Evolutionary conservation across 2,888 invertebrate genomes (phyloP).

Genomic region (Cosmia pyralina): DNA sequence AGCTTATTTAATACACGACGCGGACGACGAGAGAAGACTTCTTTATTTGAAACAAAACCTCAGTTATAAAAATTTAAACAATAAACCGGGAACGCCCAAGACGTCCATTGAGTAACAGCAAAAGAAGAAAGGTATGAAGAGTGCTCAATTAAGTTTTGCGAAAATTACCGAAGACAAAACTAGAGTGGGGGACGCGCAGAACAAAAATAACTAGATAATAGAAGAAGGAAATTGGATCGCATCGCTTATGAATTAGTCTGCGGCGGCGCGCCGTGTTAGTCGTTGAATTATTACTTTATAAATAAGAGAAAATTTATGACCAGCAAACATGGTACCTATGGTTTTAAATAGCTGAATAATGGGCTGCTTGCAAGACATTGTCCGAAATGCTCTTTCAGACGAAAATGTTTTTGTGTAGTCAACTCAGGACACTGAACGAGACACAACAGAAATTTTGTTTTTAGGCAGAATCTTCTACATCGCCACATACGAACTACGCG

Average conservation of each 20-base stretch:
- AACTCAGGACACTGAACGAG: no score
- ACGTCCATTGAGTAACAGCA: not conserved
- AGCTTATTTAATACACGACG: no score
- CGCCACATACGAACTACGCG: no score
- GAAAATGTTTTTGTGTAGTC: not conserved
- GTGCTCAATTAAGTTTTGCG: not conserved
- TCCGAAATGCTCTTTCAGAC: not conserved
- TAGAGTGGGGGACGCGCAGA: not conserved
- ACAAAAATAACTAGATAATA: conserved; percentile 6
- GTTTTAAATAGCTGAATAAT: conserved; percentile 16
- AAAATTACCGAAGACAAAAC: not conserved
- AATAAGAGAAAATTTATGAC: conserved; percentile 32
- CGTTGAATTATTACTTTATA: conserved; percentile 26
- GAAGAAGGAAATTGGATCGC: conserved; percentile 8
- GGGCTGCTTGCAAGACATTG: not conserved
- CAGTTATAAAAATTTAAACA: not conserved
- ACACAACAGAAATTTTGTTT: no score
- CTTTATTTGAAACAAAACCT: not conserved
- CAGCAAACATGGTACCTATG: not conserved
- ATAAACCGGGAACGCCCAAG: not conserved
- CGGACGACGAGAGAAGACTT: not conserved
- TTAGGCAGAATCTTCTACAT: no score
- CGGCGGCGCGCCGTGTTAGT: not conserved
- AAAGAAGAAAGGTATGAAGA: not conserved
- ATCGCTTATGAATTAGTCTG: conserved; percentile 2